Evolutionary conservation across 2,797 vertebrate species (phyloP).

Genomic region (Brachyalestes nurse): DNA sequence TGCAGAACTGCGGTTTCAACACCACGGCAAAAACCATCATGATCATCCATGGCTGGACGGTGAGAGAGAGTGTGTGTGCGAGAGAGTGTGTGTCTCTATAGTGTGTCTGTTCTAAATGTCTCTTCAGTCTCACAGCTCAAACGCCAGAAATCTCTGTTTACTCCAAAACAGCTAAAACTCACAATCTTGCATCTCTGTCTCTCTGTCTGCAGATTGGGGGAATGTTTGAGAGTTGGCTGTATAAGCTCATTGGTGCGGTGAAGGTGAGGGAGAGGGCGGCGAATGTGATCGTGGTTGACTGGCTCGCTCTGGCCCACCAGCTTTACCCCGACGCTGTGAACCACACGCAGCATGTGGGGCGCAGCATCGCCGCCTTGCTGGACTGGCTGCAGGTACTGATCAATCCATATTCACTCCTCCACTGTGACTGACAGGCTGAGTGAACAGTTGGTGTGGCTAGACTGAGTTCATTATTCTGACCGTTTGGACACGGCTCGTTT

Average conservation of each 20-base stretch:
- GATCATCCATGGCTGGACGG: conserved; percentile 96
- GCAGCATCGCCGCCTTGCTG: conserved; percentile 81
- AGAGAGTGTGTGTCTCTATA: background rate
- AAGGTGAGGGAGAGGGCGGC: conserved; percentile 83
- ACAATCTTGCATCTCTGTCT: background rate
- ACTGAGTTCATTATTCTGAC: too few species aligned
- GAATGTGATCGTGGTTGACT: conserved; percentile 91
- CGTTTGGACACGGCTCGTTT: too few species aligned
- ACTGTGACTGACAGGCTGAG: too few species aligned
- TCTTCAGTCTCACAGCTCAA: too few species aligned
- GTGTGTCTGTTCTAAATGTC: background rate
- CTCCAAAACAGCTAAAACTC: background rate
- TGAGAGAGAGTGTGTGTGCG: conserved; percentile 64
- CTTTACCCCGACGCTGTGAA: conserved; percentile 91
- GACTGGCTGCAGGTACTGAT: conserved; percentile 91
- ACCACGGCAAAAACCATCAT: conserved; percentile 88
- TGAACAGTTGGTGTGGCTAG: too few species aligned
- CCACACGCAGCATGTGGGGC: conserved; percentile 81
- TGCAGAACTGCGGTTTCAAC: conserved; percentile 88
- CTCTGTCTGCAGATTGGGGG: conserved; percentile 84
- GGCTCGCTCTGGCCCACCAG: conserved; percentile 88
- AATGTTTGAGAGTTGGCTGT: conserved; percentile 88
- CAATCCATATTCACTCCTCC: too few species aligned
- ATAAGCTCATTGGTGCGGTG: conserved; percentile 85
- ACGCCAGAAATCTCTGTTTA: background rate